Conservation (phyloP, 2,113 vertebrate genomes). For the Perccottus glenii region DNA sequence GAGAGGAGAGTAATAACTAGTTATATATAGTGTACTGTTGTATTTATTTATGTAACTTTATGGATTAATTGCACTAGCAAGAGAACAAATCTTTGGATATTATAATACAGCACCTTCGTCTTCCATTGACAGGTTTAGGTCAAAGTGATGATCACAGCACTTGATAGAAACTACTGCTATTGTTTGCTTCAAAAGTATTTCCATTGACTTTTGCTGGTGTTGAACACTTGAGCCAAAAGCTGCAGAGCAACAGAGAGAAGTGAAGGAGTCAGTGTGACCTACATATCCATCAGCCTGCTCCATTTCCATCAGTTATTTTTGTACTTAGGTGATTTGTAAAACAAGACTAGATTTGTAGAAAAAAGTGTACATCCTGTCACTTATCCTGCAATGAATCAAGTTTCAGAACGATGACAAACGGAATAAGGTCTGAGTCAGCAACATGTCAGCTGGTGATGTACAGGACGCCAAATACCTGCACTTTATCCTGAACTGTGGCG, state of each 20-base stretch:
- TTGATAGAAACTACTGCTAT: no score
- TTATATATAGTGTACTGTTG: no score
- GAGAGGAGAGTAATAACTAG: no score
- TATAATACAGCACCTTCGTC: no score
- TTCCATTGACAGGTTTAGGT: no score
- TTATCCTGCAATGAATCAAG: constrained; percentile 2
- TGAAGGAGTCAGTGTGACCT: not conserved
- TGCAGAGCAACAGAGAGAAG: not conserved
- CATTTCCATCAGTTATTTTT: constrained; percentile 9
- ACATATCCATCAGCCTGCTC: constrained; percentile 6
- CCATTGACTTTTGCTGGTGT: not conserved
- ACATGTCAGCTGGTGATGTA: not conserved
- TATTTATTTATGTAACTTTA: no score
- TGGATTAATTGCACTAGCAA: no score
- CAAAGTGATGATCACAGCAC: no score
- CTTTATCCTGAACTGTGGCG: not conserved
- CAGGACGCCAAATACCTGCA: not conserved
- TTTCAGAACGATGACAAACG: not conserved
- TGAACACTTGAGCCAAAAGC: not conserved
- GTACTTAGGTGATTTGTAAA: constrained; percentile 6
- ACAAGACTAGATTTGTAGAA: constrained; percentile 4
- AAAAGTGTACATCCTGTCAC: not conserved
- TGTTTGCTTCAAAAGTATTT: not conserved
- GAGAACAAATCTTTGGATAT: no score
- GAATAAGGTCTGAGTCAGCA: constrained; percentile 8